Conservation (phyloP, 1,140 invertebrate genomes). For the Stratiolaelaps scimitus region DNA sequence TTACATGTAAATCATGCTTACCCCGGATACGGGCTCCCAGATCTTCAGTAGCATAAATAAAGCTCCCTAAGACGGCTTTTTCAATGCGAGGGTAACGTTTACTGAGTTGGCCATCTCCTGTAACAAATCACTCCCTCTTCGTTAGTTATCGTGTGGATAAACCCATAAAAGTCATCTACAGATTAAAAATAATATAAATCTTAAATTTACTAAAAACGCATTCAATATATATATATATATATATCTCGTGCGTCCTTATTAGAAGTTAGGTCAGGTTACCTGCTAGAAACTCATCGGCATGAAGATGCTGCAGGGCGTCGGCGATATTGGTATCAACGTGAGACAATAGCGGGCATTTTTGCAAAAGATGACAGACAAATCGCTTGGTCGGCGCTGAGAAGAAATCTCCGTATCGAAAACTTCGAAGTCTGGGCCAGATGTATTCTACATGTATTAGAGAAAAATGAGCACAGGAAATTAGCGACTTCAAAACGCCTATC, state of each 20-base stretch:
- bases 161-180: too few relatives aligned
- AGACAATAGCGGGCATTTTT: constrained; percentile 6
- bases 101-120: background rate
- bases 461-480: background rate
- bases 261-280: too few relatives aligned
- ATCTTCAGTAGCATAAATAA: constrained; percentile 4
- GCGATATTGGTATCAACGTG: constrained; percentile 3
- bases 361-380: constrained; percentile 22
- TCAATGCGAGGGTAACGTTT: constrained; percentile 1
- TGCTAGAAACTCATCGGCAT: constrained; percentile 6
- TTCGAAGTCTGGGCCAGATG: constrained; percentile 13
- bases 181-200: too few relatives aligned
- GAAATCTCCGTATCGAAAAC: constrained; percentile 20
- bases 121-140: too few relatives aligned
- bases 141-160: too few relatives aligned
- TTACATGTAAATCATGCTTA: constrained; percentile 14
- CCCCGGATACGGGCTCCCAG: background rate
- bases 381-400: constrained; percentile 13
- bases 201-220: too few relatives aligned
- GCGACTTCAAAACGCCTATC: background rate
- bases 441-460: background rate
- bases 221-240: too few relatives aligned
- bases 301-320: constrained; percentile 3
- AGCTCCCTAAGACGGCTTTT: background rate
- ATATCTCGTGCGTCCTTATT: too few relatives aligned